phyloP scores from a whole-genome alignment of 2,888 invertebrate genomes.

The Smittia sp. region DNA sequence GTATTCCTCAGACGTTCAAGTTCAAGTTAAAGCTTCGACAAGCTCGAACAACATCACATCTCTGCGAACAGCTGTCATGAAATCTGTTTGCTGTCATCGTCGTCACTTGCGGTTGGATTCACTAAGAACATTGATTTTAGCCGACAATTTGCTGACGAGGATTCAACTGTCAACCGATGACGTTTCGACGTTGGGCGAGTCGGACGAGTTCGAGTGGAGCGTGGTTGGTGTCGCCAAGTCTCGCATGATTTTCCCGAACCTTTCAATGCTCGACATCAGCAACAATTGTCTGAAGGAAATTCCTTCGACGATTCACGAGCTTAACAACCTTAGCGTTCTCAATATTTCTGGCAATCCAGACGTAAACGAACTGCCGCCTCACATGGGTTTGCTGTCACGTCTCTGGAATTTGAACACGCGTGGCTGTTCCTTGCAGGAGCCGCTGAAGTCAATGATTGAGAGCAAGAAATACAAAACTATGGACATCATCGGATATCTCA shows the following conservation, averaged over 20 bases:
- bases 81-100: constrained; percentile 81
- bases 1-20: constrained; percentile 20
- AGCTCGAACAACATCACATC: constrained; percentile 49
- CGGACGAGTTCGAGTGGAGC: constrained; percentile 64
- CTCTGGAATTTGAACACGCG: constrained; percentile 94
- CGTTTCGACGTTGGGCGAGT: constrained; percentile 63
- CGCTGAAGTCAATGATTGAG: constrained; percentile 84
- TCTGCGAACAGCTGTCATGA: constrained; percentile 69
- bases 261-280: constrained; percentile 93
- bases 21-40: constrained; percentile 42
- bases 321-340: constrained; percentile 85
- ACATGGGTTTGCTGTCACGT: constrained; percentile 90
- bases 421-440: constrained; percentile 85
- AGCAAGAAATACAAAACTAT: constrained; percentile 92
- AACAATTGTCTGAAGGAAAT: constrained; percentile 78
- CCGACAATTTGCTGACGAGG: constrained; percentile 78
- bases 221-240: constrained; percentile 59
- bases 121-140: constrained; percentile 60
- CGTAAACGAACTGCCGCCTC: constrained; percentile 84
- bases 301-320: constrained; percentile 79
- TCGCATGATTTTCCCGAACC: constrained; percentile 82
- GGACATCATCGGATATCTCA: constrained; percentile 87
- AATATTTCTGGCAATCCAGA: constrained; percentile 76
- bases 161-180: constrained; percentile 80
- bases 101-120: constrained; percentile 63